Conservation (phyloP, 1,140 invertebrate species). For the Spodoptera frugiperda region DNA sequence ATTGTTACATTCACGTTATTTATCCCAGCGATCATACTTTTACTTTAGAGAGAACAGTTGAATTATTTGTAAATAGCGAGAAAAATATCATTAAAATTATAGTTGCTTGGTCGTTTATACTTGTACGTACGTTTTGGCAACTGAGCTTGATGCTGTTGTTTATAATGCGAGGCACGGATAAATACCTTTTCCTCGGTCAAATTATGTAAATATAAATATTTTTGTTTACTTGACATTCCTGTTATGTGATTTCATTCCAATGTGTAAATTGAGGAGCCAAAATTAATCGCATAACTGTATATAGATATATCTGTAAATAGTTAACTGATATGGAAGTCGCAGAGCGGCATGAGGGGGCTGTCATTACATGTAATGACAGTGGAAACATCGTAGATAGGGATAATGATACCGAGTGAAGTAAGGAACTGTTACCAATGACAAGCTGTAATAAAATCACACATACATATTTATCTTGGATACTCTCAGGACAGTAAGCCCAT, state of each 20-base stretch:
- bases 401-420: constrained; percentile 59
- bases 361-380: constrained; percentile 56
- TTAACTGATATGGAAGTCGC: constrained; percentile 75
- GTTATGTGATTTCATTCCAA: constrained; percentile 82
- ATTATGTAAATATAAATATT: constrained; percentile 74
- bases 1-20: constrained; percentile 62
- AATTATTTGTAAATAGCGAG: constrained; percentile 75
- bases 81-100: constrained; percentile 66
- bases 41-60: constrained; percentile 67
- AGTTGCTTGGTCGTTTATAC: constrained; percentile 71
- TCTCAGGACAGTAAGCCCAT: constrained; percentile 25
- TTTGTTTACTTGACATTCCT: constrained; percentile 80
- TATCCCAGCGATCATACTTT: constrained; percentile 67
- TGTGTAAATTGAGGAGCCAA: constrained; percentile 75
- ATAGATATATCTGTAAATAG: constrained; percentile 78
- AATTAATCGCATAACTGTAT: constrained; percentile 77
- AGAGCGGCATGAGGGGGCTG: constrained; percentile 69
- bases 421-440: constrained; percentile 72
- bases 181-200: constrained; percentile 51
- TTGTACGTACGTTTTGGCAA: constrained; percentile 60
- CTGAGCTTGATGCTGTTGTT: constrained; percentile 77
- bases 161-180: constrained; percentile 55
- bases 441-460: constrained; percentile 44
- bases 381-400: constrained; percentile 58
- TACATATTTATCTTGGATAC: constrained; percentile 28